A percentile compares a stretch with the other conserved stretches of the same genome.
phyloP scores from a whole-genome alignment of 2,888 invertebrate species.

The Caenorhabditis sp. region DNA sequence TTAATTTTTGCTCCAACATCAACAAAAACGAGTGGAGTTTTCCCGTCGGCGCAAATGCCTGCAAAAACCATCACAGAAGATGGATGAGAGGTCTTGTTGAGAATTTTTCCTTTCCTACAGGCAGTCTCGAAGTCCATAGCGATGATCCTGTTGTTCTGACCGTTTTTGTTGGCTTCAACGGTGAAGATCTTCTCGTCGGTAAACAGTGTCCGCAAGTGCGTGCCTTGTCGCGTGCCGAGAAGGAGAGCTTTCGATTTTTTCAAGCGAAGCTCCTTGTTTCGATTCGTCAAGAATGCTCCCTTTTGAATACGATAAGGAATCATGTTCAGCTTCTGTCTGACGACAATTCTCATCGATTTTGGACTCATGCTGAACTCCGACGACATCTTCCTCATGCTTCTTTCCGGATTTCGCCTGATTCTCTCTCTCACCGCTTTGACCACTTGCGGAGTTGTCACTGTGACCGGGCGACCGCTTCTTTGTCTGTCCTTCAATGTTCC shows the following conservation, averaged over 20 bases:
- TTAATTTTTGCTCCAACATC: constrained; percentile 36
- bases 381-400: constrained; percentile 13
- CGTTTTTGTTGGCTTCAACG: constrained; percentile 15
- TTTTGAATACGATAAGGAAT: constrained; percentile 2
- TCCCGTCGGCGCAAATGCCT: constrained; percentile 19
- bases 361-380: background rate
- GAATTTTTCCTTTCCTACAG: constrained; percentile 13
- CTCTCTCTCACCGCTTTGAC: constrained; percentile 1
- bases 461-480: background rate
- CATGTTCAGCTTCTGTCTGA: constrained; percentile 9
- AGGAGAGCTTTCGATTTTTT: constrained; percentile 1
- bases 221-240: constrained; percentile 1
- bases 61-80: constrained; percentile 44
- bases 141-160: constrained; percentile 20
- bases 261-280: background rate
- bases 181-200: constrained; percentile 40
- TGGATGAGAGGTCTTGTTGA: constrained; percentile 18
- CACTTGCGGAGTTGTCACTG: background rate
- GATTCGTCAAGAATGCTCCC: background rate
- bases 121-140: constrained; percentile 5
- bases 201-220: constrained; percentile 26
- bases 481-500: background rate
- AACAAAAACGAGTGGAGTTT: constrained; percentile 47
- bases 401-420: constrained; percentile 11
- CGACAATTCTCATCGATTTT: constrained; percentile 5